Percentiles rank a stretch among this genome's conserved stretches.
Conservation (phyloP, 2,113 vertebrate species). For the Prionailurus viverrinus region DNA sequence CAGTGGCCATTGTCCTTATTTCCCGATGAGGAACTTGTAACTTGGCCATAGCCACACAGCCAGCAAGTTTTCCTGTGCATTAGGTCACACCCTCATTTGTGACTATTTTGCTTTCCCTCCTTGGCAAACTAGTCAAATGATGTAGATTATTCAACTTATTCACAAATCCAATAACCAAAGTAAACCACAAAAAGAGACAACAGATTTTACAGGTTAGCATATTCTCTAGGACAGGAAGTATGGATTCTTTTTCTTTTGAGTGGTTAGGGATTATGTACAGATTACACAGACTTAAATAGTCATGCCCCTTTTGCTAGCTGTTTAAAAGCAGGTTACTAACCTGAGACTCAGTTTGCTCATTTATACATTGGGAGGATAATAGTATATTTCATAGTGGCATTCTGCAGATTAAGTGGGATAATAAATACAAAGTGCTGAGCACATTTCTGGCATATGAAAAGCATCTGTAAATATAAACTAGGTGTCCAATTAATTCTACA, state of each 20-base stretch:
- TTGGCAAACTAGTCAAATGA: neutral
- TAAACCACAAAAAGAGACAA: neutral
- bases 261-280: neutral
- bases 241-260: neutral
- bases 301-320: neutral
- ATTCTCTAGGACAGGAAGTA: neutral
- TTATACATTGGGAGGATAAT: neutral
- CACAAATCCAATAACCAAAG: neutral
- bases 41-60: neutral
- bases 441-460: neutral
- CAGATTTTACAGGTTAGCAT: neutral
- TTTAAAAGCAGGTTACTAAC: neutral
- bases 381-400: neutral
- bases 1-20: neutral
- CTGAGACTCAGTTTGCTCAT: neutral
- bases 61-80: neutral
- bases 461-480: neutral
- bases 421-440: neutral
- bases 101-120: neutral
- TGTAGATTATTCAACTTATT: neutral
- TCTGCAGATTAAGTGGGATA: neutral
- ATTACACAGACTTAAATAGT: neutral
- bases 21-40: neutral
- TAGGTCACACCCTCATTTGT: neutral
- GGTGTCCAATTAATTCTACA: neutral